Base-by-base conservation (phyloP, 2,113 vertebrate genomes). In the Leiothrix lutea region DNA sequence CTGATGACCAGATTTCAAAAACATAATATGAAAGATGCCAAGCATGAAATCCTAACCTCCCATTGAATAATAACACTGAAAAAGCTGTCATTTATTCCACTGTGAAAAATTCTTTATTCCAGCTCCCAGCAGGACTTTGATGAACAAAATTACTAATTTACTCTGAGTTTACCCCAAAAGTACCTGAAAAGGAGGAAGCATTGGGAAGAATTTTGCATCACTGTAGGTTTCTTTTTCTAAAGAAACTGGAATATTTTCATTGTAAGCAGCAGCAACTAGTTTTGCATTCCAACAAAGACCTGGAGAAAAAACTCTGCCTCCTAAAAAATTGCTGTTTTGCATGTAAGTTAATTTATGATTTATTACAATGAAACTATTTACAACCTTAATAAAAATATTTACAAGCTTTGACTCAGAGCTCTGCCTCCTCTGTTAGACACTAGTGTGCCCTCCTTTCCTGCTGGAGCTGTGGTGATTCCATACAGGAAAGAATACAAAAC, bases 361-460 rank as follows among this genome's bases (percentile, higher is more conserved):
- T 89, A 78, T 74, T 84, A 24, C 45, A 84, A 70, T 77, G 87
- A 88, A 61, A 89, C 42, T 73, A 80, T 62, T 95, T 92, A 88
- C 45, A 77, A 66, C 23, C 28, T 83, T 73, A 70, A 33, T 61
- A 70, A 65, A 40, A 90, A 50, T 73, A 70, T 80, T 94, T 92
- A 89, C 64, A 89, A 74, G 35, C 23, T 86, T 62, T 89, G 72
- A 83, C 45, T 86, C 64, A 35, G 67, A 77, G 60, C 19, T 78
- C 54, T 66, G 28, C 60, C 58, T 92, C 36, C 67, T 85, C 57
- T 80, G 8, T 60, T 24, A 80, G 47, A 92, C 18, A 21, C n/a
- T 45, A 50, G 33, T 6, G 2, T 14, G 35, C 75, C 53, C 50
- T 64, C 69, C 50, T 36, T 89, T 91, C 82, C 71, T 82, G 66